Base-by-base conservation (phyloP, 2,888 invertebrate species). In the Drosophila aldrichi region DNA sequence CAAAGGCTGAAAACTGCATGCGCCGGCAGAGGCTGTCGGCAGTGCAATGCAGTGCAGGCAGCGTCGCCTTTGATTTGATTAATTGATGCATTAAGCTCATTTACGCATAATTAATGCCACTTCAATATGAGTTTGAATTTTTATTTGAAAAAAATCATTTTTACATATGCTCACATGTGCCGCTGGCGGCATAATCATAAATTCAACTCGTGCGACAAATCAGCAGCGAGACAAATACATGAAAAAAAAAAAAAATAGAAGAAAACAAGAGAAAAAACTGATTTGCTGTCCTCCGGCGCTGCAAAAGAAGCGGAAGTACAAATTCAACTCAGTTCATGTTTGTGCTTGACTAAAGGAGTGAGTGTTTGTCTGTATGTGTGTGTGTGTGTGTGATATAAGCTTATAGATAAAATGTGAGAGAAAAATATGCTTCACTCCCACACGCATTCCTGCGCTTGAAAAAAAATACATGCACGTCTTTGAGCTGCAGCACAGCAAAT, bases 51-150 rank as follows among this genome's bases (percentile, higher is more conserved):
- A 41, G 36, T 7, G 40, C 40, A 40, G 40, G 8, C 40, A 64
- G 68, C 67, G 74, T 77, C 84, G 74, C 84, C 89, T 85, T 85
- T 85, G 84, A 85, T 85, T 89, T 89, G 89, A 85, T 84, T 85
- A 85, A 85, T 85, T 85, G 84, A 85, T 85, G 84, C 84, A 89
- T 85, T 83, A 85, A 89, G 84, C 88, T 83, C 84, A 85, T 85
- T 85, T 85, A 85, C 84, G 84, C 84, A 85, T 85, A 89, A 87
- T 79, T 85, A 85, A 85, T 85, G 77, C 73, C 79, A 79, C 84
- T 85, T 79, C 66, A 81, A 67, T 70, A 70, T 70, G 80, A 68
- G 70, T 74, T 77, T 85, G 77, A 74, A 74, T 65, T 57, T 64
- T 44, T 62, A 56, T 72, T 77, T 60, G 18, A 52, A 40, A 40